Percentiles rank a stretch among this genome's conserved stretches.
phyloP scores from a whole-genome alignment of 2,888 invertebrate genomes.

The Autographa pulchrina region DNA sequence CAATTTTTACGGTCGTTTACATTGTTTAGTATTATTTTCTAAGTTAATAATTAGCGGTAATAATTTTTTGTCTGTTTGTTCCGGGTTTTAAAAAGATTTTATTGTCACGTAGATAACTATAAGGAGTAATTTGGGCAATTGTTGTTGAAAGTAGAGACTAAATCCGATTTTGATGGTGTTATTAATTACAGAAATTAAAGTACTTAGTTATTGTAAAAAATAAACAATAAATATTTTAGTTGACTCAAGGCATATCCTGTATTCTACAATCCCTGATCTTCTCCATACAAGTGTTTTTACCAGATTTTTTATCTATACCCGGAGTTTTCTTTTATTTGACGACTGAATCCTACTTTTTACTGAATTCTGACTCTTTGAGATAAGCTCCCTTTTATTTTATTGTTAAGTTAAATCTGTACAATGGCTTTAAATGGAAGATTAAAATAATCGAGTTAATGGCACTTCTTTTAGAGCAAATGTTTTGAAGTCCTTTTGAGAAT shows the following conservation, averaged over 20 bases:
- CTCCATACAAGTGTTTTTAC: slow-evolving; percentile 57
- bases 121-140: too few relatives aligned
- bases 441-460: slow-evolving; percentile 48
- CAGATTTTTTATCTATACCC: slow-evolving; percentile 57
- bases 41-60: too few relatives aligned
- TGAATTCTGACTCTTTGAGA: slow-evolving; percentile 57
- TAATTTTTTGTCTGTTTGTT: too few relatives aligned
- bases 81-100: too few relatives aligned
- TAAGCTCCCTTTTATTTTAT: slow-evolving; percentile 58
- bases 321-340: slow-evolving; percentile 60
- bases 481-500: not conserved
- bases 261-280: slow-evolving; percentile 14
- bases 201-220: too few relatives aligned
- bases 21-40: too few relatives aligned
- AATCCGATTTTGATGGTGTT: not conserved
- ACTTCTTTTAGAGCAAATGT: slow-evolving; percentile 29
- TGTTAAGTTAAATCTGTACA: slow-evolving; percentile 53
- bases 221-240: not conserved
- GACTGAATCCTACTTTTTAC: slow-evolving; percentile 45
- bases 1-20: too few relatives aligned
- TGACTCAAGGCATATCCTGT: slow-evolving; percentile 27
- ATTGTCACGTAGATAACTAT: too few relatives aligned
- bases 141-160: too few relatives aligned
- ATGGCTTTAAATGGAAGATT: slow-evolving; percentile 40
- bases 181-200: too few relatives aligned